Conservation (phyloP, 2,797 vertebrate genomes). For the Amblyraja radiata region DNA sequence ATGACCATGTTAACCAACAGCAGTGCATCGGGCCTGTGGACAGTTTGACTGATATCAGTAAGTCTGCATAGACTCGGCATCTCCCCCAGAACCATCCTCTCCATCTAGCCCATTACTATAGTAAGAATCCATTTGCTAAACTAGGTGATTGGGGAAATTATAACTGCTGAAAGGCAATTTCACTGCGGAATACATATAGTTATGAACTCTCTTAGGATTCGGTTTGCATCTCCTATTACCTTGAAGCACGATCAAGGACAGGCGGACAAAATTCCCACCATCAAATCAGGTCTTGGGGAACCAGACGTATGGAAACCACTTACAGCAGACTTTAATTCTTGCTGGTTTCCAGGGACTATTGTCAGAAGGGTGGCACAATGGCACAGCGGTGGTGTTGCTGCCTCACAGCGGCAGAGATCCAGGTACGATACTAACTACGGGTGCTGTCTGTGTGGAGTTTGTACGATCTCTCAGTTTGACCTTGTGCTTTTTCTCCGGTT, state of each 20-base stretch:
- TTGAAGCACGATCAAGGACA: conserved; percentile 27
- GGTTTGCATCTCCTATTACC: not conserved
- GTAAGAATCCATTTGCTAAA: conserved; percentile 25
- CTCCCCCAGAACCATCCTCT: not conserved
- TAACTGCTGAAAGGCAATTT: conserved; percentile 32
- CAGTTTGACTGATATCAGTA: not conserved
- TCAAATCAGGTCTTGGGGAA: not conserved
- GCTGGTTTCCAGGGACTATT: not conserved
- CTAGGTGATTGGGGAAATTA: conserved; percentile 29
- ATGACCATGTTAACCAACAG: not conserved
- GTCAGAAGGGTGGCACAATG: not conserved
- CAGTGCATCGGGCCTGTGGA: not conserved
- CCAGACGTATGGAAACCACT: not conserved
- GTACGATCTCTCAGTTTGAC: no score
- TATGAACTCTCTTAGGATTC: conserved; percentile 7
- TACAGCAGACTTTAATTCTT: not conserved
- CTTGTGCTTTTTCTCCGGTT: no score
- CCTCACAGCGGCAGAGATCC: no score
- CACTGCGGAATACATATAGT: not conserved
- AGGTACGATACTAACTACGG: no score
- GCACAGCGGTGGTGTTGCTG: no score
- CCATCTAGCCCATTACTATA: not conserved
- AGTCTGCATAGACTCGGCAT: not conserved
- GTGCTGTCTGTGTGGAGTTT: no score
- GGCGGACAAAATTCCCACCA: not conserved